These are phyloP conservation scores for Pyrocoelia pectoralis DNA, from an alignment of 2,888 invertebrate species.

Conservation along the genomic window DNA sequence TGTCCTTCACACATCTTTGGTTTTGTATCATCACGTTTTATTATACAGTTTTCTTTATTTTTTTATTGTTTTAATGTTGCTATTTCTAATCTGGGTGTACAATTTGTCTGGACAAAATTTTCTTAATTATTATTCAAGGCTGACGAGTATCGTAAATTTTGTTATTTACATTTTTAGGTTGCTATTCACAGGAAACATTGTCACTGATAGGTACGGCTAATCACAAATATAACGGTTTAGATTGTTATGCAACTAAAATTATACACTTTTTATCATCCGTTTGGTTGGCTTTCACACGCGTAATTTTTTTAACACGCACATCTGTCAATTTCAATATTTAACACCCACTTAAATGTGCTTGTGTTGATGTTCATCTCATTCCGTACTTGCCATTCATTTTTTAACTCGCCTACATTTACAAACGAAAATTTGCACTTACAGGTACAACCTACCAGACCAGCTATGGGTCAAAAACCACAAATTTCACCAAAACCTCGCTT, in stretches of 20 bases:
- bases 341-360: constrained; percentile 8
- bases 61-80: background rate
- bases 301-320: background rate
- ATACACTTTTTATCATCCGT: too few relatives aligned
- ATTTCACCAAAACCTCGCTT: constrained; percentile 60
- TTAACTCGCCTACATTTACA: background rate
- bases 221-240: background rate
- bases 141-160: too few relatives aligned
- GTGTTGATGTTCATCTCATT: background rate
- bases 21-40: background rate
- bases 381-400: background rate
- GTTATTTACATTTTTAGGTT: background rate
- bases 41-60: background rate
- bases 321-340: background rate
- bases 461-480: constrained; percentile 62
- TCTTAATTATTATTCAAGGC: constrained; percentile 1
- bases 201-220: background rate
- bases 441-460: constrained; percentile 58
- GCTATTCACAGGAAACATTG: constrained; percentile 3
- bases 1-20: background rate
- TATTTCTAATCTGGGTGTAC: background rate
- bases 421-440: constrained; percentile 18
- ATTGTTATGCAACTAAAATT: background rate
- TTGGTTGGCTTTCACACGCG: too few relatives aligned
- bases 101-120: background rate